Base-by-base conservation (phyloP, 2,797 vertebrate genomes). In the Platyrinchus mystaceus region DNA sequence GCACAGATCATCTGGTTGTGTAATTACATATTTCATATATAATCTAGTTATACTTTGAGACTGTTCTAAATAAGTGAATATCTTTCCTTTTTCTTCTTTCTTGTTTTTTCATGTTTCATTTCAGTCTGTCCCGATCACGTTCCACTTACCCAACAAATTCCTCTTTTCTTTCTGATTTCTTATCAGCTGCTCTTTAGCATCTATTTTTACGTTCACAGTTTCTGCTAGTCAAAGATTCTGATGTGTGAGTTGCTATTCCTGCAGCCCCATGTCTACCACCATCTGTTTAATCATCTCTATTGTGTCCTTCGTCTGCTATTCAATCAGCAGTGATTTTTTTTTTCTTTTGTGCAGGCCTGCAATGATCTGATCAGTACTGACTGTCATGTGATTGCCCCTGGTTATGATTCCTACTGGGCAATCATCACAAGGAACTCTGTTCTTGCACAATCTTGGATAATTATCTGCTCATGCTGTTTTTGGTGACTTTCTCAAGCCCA, bases 211-310 rank as follows among this genome's bases (percentile, higher is more conserved):
- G 91, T 87, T 88, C 91, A 50, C 78, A 94, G 87, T 84, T 90
- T 93, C 88, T 91, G 69, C 70, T 90, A 92, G 84, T 88, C 76
- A 88, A 58, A 69, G 81, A 91, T 94, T 92, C 73, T 86, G 89
- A 85, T 93, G 87, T 76, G 75, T 26, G 84, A 94, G 77, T 32
- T 93, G 79, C 89, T 96, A 91, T 96, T 96, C 79, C 85, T 94
- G 79, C 70, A 89, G 60, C 74, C 64, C 67, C 59, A 44, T 86
- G 94, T 94, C 89, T 91, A 83, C 82, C 88, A 86, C 83, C 71
- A 87, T 91, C 82, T n/a, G 0, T 89, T 94, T 91, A 96, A 93
- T 97, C 94, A 96, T 94, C 69, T 74, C 95, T 84, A 96, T 96
- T 97, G 49, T 84, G 56, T 87, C 79, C 85, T 85, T 63, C 64